A percentile compares a stretch with the other conserved stretches of the same genome.
These are phyloP conservation scores for Achatina immaculata DNA, from an alignment of 1,140 invertebrate genomes.

Conservation along the genomic window DNA sequence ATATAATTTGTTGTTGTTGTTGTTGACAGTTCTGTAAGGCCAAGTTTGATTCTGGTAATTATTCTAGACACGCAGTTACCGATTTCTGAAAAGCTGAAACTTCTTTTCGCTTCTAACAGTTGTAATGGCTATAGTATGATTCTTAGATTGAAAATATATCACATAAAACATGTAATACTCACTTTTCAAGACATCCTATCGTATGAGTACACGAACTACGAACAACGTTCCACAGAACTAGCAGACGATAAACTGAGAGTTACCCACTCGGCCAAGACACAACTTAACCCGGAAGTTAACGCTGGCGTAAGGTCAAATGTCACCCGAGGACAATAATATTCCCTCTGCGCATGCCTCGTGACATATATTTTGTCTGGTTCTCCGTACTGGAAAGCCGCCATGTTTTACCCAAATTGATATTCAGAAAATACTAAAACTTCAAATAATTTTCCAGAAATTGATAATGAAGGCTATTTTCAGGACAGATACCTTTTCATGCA, in stretches of 20 bases:
- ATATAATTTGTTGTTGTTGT: neutral
- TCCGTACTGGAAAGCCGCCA: slow-evolving; percentile 21
- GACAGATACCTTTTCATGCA: neutral
- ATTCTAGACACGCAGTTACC: too few species aligned
- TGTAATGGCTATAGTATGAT: too few species aligned
- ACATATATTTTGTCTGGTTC: slow-evolving; percentile 21
- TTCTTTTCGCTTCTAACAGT: too few species aligned
- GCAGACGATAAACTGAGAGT: slow-evolving; percentile 14
- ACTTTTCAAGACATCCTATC: slow-evolving; percentile 7
- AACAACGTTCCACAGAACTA: neutral
- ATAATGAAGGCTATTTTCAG: neutral
- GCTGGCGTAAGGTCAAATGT: slow-evolving; percentile 14
- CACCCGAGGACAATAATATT: slow-evolving; percentile 12
- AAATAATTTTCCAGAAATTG: neutral
- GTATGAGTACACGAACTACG: too few species aligned
- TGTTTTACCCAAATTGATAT: slow-evolving; percentile 17
- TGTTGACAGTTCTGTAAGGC: too few species aligned
- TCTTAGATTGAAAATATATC: neutral
- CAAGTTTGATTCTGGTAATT: too few species aligned
- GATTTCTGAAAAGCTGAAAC: too few species aligned
- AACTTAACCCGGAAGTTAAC: slow-evolving; percentile 31
- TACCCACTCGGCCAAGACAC: neutral
- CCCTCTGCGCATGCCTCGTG: slow-evolving; percentile 32
- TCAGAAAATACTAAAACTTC: neutral
- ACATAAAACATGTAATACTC: neutral